A percentile compares a stretch with the other conserved stretches of the same genome.
phyloP scores from a whole-genome alignment of 2,797 vertebrate genomes.

The Chelidonichthys spinosus region DNA sequence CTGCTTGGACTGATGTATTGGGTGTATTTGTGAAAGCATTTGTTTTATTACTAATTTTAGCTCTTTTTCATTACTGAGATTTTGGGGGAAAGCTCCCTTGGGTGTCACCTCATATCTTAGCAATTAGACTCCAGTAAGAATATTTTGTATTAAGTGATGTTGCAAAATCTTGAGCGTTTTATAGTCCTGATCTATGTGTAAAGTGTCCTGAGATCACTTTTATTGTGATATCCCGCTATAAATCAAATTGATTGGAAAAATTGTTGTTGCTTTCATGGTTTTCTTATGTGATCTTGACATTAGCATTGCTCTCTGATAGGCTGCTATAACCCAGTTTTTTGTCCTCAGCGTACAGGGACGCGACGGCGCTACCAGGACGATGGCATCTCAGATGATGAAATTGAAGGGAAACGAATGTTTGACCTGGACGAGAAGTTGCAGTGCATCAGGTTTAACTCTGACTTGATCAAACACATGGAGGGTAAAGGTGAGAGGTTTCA shows the following conservation, averaged over 20 bases:
- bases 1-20: conserved; percentile 37
- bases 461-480: conserved; percentile 94
- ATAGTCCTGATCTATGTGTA: too few species aligned
- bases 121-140: background rate
- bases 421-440: conserved; percentile 95
- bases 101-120: background rate
- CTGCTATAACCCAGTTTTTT: background rate
- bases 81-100: background rate
- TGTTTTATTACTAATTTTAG: background rate
- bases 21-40: background rate
- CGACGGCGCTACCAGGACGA: conserved; percentile 96
- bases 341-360: conserved; percentile 90
- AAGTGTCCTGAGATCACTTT: too few species aligned
- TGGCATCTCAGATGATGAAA: conserved; percentile 98
- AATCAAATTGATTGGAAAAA: too few species aligned
- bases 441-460: conserved; percentile 88
- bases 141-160: background rate
- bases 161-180: background rate
- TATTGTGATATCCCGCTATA: too few species aligned
- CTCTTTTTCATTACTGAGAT: background rate
- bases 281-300: background rate
- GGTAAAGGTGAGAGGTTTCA: conserved; percentile 89
- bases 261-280: conserved; percentile 4
- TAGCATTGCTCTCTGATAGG: background rate
- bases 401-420: conserved; percentile 96